Base-by-base conservation (phyloP, 2,113 vertebrate species). In the Nasalis larvatus region DNA sequence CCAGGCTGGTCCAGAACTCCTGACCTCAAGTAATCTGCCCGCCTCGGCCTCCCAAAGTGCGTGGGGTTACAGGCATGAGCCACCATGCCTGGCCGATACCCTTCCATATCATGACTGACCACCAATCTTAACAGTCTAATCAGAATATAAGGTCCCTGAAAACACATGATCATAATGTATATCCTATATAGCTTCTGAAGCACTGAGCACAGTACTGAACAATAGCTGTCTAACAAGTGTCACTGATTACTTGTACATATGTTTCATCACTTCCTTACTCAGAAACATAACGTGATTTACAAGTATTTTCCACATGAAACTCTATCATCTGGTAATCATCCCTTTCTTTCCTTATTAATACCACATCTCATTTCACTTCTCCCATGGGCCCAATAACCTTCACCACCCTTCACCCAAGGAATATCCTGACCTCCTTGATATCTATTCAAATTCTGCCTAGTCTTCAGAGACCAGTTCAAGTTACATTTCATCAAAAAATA, bases 261-360 rank as follows among this genome's bases (percentile, higher is more conserved):
- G 71, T 37, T 86, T 56, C 30, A 35, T 68, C 21, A 52, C 2
- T 63, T 56, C 23, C 47, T 80, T 60, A 92, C n/a, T n/a, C 16
- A 95, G 66, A 23, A 78, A 45, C 25, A 8, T 45, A 89, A 74
- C 23, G 37, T 63, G 42, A 86, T 80, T 95, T 81, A n/a, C 10
- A 95, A 82, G 21, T 63, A 52, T 89, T 45, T 74, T 81, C 17
- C 80, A 93, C 47, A 93, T 78, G 23, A 89, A 95, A 87, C 30
- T 49, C 25, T 93, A 45, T 32, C 21, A 74, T 45, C 20, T 93
- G 74, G 13, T 68, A 82, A 81, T 93, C 40, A 54, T 52, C 27
- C 20, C 27, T 89, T 60, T 73, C 63, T 20, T 66, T 86, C 45
- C 63, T 49, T 76, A 74, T 49, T 60, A 95, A 58, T 47, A 90